phyloP scores from a whole-genome alignment of 1,140 invertebrate genomes.

The Leptinotarsa lineolata region DNA sequence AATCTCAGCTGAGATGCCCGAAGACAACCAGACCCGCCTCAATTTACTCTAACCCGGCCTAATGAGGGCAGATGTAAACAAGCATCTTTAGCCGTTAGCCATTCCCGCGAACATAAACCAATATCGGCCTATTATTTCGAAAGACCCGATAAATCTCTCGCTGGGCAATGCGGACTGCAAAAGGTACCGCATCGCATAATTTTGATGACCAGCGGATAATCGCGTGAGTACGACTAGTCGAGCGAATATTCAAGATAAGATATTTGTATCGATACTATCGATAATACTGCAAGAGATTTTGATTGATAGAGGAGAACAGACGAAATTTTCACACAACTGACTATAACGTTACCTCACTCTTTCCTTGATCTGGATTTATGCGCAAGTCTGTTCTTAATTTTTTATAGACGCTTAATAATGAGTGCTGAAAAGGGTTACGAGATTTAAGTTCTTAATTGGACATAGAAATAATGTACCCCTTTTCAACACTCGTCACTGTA shows the following conservation, averaged over 20 bases:
- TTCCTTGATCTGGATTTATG: no score
- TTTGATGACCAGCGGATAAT: not conserved
- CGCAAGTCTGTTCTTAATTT: no score
- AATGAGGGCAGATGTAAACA: conserved; percentile 46
- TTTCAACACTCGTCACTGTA: no score
- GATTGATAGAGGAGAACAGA: no score
- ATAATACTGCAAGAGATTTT: no score
- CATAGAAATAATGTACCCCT: no score
- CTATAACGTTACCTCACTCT: no score
- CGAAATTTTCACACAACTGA: no score
- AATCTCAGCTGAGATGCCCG: no score
- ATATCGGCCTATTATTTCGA: conserved; percentile 48
- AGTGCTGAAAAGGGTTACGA: no score
- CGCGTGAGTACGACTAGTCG: not conserved
- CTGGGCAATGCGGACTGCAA: conserved; percentile 32
- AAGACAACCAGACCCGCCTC: not conserved
- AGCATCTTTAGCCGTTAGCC: conserved; percentile 39
- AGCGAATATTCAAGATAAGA: not conserved
- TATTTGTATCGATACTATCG: not conserved
- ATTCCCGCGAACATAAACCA: conserved; percentile 41
- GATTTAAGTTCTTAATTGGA: no score
- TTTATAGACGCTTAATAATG: no score
- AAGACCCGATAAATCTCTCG: conserved; percentile 43
- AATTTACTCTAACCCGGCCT: conserved; percentile 26
- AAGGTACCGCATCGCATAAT: not conserved